phyloP scores from a whole-genome alignment of 2,113 vertebrate species.

The Rhinoderma darwinii region DNA sequence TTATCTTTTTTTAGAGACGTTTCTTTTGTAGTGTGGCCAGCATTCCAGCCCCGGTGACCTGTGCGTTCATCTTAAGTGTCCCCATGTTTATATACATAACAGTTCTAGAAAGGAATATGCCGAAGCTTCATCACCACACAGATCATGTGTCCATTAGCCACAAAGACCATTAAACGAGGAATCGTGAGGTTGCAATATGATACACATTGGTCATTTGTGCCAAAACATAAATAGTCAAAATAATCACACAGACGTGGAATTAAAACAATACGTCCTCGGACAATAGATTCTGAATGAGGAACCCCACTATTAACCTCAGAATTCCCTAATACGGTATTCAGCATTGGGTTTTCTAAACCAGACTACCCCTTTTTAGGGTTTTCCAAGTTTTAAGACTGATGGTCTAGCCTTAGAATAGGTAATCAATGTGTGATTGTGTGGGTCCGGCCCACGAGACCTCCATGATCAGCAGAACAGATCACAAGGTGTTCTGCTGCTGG shows the following conservation, averaged over 20 bases:
- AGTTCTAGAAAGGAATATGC: constrained; percentile 13
- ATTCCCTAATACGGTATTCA: too few relatives aligned
- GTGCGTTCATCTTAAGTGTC: constrained; percentile 32
- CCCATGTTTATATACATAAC: constrained; percentile 43
- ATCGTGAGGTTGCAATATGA: neutral
- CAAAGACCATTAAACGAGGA: neutral
- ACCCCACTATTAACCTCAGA: too few relatives aligned
- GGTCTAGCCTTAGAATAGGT: too few relatives aligned
- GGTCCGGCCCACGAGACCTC: neutral
- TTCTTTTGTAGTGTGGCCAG: neutral
- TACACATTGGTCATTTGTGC: neutral
- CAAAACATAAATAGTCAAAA: too few relatives aligned
- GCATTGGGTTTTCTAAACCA: too few relatives aligned
- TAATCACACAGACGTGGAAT: too few relatives aligned
- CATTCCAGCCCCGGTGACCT: constrained; percentile 18
- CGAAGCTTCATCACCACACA: neutral
- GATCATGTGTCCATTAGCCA: constrained; percentile 11
- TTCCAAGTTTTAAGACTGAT: too few relatives aligned
- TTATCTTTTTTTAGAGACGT: neutral
- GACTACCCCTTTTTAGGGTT: too few relatives aligned
- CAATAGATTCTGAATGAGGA: too few relatives aligned
- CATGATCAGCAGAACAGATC: too few relatives aligned
- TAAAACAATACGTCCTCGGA: too few relatives aligned
- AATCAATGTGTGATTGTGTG: neutral
- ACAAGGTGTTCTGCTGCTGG: too few relatives aligned